phyloP scores from a whole-genome alignment of 2,797 vertebrate genomes.

The Adrianichthys oophorus region DNA sequence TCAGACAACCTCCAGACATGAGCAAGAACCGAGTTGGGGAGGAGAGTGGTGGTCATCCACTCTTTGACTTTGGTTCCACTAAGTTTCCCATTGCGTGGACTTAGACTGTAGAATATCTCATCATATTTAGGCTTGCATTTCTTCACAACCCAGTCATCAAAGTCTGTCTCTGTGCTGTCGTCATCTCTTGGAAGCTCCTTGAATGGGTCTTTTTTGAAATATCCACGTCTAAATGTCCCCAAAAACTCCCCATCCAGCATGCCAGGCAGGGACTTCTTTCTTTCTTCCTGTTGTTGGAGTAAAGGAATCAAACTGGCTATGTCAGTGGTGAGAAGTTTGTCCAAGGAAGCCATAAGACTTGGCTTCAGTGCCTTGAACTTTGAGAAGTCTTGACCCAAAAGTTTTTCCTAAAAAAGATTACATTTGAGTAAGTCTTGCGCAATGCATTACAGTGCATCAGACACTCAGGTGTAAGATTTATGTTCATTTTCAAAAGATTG shows the following conservation, averaged over 20 bases:
- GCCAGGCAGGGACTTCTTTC: slow-evolving; percentile 66
- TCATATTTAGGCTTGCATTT: slow-evolving; percentile 91
- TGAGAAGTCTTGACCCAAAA: slow-evolving; percentile 86
- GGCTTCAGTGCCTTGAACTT: slow-evolving; percentile 88
- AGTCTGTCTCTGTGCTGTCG: slow-evolving; percentile 47
- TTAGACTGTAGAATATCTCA: slow-evolving; percentile 90
- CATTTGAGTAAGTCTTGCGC: slow-evolving; percentile 15
- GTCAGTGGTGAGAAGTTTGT: slow-evolving; percentile 84
- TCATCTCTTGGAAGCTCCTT: slow-evolving; percentile 65
- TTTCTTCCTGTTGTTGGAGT: slow-evolving; percentile 82
- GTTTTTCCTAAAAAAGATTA: slow-evolving; percentile 79
- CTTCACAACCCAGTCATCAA: slow-evolving; percentile 82
- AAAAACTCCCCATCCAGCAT: slow-evolving; percentile 85
- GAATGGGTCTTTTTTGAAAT: slow-evolving; percentile 76
- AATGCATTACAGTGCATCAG: neutral
- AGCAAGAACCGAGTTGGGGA: slow-evolving; percentile 88
- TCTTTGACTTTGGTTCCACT: slow-evolving; percentile 85
- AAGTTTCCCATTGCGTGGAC: slow-evolving; percentile 85
- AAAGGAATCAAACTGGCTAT: slow-evolving; percentile 87
- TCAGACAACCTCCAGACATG: slow-evolving; percentile 91
- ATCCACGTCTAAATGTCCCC: slow-evolving; percentile 79
- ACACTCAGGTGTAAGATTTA: neutral
- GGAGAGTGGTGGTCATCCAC: slow-evolving; percentile 87
- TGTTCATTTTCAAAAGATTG: neutral
- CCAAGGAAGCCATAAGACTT: slow-evolving; percentile 83